Conservation (phyloP, 2,888 invertebrate genomes). For the Beris morrisii region DNA sequence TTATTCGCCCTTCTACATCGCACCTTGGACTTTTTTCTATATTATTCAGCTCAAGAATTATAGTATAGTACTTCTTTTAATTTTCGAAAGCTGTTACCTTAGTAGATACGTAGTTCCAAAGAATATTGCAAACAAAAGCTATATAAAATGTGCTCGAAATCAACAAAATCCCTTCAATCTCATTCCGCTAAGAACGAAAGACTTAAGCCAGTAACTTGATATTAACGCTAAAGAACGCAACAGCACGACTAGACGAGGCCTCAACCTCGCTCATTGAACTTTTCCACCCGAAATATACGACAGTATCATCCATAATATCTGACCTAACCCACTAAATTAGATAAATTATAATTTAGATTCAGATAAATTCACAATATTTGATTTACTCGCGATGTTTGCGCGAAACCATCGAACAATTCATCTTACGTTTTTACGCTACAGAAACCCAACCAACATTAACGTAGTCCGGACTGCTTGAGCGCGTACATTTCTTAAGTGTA, state of each 20-base stretch:
- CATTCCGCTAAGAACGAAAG: background rate
- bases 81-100: too few species aligned
- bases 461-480: background rate
- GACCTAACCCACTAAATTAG: conserved; percentile 30
- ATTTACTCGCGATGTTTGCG: conserved; percentile 8
- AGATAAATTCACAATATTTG: conserved; percentile 20
- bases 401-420: background rate
- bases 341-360: conserved; percentile 21
- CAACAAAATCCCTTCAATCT: too few species aligned
- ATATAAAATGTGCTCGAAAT: too few species aligned
- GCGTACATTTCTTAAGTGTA: conserved; percentile 5
- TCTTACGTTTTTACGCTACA: background rate
- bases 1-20: too few species aligned
- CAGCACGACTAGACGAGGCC: background rate
- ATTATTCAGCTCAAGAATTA: too few species aligned
- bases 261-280: background rate
- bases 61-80: too few species aligned
- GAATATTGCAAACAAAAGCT: too few species aligned
- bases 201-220: conserved; percentile 17
- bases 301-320: conserved; percentile 1
- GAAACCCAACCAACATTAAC: background rate
- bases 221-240: background rate
- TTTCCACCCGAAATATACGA: background rate
- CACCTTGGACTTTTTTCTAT: too few species aligned
- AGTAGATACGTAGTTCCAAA: too few species aligned